These are phyloP conservation scores for Scyliorhinus canicula DNA, from an alignment of 2,797 vertebrate genomes.

Conservation along the genomic window DNA sequence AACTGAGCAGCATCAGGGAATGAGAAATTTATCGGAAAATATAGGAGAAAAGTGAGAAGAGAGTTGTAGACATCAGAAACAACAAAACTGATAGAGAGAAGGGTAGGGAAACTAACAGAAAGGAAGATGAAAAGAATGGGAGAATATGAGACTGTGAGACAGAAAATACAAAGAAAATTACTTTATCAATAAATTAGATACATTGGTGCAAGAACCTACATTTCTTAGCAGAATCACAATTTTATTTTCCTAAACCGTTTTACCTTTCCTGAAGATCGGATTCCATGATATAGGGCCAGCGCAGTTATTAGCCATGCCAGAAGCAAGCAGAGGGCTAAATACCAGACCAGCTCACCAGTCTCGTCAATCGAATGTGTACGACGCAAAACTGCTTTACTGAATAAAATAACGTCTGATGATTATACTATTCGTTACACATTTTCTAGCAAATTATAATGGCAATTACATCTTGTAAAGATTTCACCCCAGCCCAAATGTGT, in stretches of 20 bases:
- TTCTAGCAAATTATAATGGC: too few species aligned
- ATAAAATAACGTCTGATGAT: neutral
- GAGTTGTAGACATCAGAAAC: neutral
- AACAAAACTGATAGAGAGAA: neutral
- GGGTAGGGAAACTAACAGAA: neutral
- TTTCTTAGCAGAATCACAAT: neutral
- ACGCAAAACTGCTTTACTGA: conserved; percentile 65
- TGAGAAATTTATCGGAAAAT: neutral
- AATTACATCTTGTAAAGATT: neutral
- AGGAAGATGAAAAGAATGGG: neutral
- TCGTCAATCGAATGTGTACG: conserved; percentile 73
- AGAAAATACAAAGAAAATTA: neutral
- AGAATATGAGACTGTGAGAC: neutral
- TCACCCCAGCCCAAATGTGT: neutral
- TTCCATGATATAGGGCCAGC: conserved; percentile 76
- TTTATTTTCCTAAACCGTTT: conserved; percentile 38
- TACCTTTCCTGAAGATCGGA: conserved; percentile 97
- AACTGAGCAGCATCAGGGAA: neutral
- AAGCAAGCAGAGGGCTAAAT: conserved; percentile 85
- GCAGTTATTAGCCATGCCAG: conserved; percentile 71
- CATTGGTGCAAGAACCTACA: neutral
- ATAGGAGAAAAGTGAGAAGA: neutral
- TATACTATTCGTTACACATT: neutral
- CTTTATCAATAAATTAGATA: neutral
- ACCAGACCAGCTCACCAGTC: conserved; percentile 81